Evolutionary conservation across 2,113 vertebrate genomes (phyloP), one percentile per base, ranked within the genome.

Genomic region (Colossoma macropomum): DNA sequence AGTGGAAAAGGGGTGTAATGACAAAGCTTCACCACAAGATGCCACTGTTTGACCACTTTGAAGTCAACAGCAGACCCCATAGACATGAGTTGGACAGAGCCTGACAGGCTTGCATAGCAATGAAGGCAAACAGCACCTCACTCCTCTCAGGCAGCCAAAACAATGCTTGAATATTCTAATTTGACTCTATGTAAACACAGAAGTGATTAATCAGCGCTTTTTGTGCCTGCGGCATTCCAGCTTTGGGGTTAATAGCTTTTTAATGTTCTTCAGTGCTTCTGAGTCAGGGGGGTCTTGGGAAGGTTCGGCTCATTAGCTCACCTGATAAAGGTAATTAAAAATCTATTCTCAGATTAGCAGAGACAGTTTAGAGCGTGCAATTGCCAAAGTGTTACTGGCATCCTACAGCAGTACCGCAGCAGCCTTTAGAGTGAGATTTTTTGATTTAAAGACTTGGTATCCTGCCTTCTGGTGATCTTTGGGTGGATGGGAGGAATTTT

Each of bases 241-340:
- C 50, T 74, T 54, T 82, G 21, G n/a, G 79, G 23, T 63, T 73
- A 52, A 87, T 84, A 48, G 23, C 15, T 27, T 73, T 82, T 81
- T 85, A 62, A 80, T 82, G 56, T 66, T 17, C 25, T 68, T 81
- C 23, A 66, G 34, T 81, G 70, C 83, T 59, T 27, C 19, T 1
- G 56, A 52, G 25, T 50, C 62, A 52, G 9, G 41, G 59, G 9
- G 41, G 59, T 19, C 32, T 48, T 23, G 50, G 45, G 45, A 59
- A 32, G 65, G 71, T 65, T 0, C 25, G 27, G 38, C 25, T 81
- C 62, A 85, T 87, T 41, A 83, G 68, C 15, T 32, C 17, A 86
- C 21, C 59, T 60, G 72, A 84, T 82, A 79, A 73, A 79, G 28
- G 68, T 74, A 75, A 85, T 84, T 71, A 80, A 69, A 77, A 78